phyloP scores from a whole-genome alignment of 2,113 vertebrate genomes.

The Oophaga pumilio region DNA sequence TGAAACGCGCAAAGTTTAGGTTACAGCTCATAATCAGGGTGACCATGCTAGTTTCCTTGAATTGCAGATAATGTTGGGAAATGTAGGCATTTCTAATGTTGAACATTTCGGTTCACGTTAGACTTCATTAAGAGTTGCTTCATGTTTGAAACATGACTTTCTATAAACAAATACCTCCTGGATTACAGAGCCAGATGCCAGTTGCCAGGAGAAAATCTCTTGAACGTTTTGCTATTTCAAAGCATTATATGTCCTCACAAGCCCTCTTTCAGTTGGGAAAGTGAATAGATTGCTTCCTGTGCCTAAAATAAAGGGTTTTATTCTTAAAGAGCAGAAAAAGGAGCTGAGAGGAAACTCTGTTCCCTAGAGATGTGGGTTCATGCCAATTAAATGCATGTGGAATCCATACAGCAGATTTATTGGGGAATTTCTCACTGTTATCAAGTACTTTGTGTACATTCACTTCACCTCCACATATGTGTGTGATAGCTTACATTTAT shows the following conservation, averaged over 20 bases:
- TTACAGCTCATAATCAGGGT: conserved; percentile 11
- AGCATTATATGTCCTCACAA: conserved; percentile 58
- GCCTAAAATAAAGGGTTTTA: conserved; percentile 56
- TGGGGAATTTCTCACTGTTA: conserved; percentile 41
- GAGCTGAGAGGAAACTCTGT: conserved; percentile 44
- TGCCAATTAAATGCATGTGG: conserved; percentile 56
- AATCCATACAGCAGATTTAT: conserved; percentile 55
- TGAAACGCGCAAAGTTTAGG: background rate
- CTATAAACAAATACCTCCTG: conserved; percentile 57
- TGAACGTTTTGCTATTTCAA: conserved; percentile 55
- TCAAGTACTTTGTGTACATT: conserved; percentile 22
- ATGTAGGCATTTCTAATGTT: conserved; percentile 12
- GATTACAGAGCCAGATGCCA: conserved; percentile 58
- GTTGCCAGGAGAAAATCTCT: conserved; percentile 58
- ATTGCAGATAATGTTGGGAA: conserved; percentile 7
- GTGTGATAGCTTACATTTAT: conserved; percentile 1
- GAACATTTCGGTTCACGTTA: conserved; percentile 24
- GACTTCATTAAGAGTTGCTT: conserved; percentile 49
- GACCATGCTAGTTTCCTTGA: background rate
- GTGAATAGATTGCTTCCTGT: conserved; percentile 55
- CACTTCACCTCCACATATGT: conserved; percentile 23
- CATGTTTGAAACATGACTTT: conserved; percentile 55
- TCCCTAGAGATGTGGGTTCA: conserved; percentile 49
- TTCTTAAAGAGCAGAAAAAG: conserved; percentile 55
- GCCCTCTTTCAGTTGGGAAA: conserved; percentile 53